Base-by-base conservation (phyloP, 2,888 invertebrate genomes). In the Archips crataeganus region DNA sequence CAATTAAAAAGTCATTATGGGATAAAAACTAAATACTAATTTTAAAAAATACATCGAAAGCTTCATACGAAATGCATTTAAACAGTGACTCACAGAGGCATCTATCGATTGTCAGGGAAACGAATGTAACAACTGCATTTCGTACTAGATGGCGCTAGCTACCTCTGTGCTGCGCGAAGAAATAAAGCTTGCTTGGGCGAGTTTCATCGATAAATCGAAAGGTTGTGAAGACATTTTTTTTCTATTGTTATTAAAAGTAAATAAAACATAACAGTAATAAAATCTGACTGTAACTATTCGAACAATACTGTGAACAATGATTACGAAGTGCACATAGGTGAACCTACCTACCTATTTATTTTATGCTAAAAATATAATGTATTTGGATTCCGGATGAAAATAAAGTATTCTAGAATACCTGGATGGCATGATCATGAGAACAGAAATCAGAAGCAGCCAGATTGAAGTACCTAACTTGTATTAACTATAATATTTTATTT, bases 81-180 rank as follows among this genome's bases (percentile, higher is more conserved):
- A 54, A 23, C 9, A 15, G 72, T 23, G 47, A 23, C 51, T 2
- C 32, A n/a, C 59, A 60, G 59, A 69, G 73, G 15, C 73, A 74
- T 74, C 73, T 74, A 60, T 64, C 15, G 6, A 51, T 11, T 9
- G 13, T 42, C 4, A 2, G 9, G 51, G 13, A 60, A 69, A 10
- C 34, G 15, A 69, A 8, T 5, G 9, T n/a, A 4, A 5, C 15
- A 42, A 34, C 34, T 3, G 32, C 42, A 34, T 34, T 59, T 32
- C n/a, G 5, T 13, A 69, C 69, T 23, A 51, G 73, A 60, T 59
- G 73, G 64, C 69, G 73, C 69, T 60, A 69, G 49, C 10, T n/a
- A 51, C 69, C 59, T 51, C 34, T 51, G 34, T 34, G 13, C 10
- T 69, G 73, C 73, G 69, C 69, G 11, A 36, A 39, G 54, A 62